A percentile compares a stretch with the other conserved stretches of the same genome.
Conservation (phyloP, 2,113 vertebrate species). For the Paratilapia polleni region DNA sequence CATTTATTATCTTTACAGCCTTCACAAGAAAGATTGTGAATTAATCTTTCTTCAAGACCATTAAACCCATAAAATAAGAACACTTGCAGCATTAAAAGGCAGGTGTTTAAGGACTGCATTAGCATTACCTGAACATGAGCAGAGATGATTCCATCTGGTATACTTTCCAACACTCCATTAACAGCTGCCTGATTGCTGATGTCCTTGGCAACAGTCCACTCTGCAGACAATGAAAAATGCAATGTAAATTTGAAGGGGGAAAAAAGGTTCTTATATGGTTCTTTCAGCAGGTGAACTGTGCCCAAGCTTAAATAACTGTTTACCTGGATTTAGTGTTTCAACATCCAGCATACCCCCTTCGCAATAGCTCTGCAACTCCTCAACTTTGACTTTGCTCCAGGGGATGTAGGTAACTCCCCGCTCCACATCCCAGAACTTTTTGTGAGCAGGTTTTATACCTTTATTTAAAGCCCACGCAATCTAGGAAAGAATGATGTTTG, state of each 20-base stretch:
- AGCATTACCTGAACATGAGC: conserved; percentile 88
- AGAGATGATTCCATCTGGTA: conserved; percentile 83
- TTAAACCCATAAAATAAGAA: conserved; percentile 21
- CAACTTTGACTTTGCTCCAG: conserved; percentile 93
- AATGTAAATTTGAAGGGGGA: neutral
- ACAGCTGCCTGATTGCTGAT: conserved; percentile 78
- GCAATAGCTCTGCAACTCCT: conserved; percentile 89
- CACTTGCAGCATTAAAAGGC: conserved; percentile 29
- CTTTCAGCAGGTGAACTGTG: neutral
- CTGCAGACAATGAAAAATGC: conserved; percentile 66
- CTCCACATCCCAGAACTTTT: conserved; percentile 98
- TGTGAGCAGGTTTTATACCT: conserved; percentile 93
- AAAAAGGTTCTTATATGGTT: neutral
- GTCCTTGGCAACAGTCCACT: conserved; percentile 88
- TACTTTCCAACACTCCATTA: conserved; percentile 83
- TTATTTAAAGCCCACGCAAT: conserved; percentile 99
- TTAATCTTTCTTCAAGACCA: conserved; percentile 5
- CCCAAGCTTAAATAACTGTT: neutral
- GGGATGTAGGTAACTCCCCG: conserved; percentile 95
- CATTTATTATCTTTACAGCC: conserved; percentile 32
- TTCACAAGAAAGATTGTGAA: conserved; percentile 18
- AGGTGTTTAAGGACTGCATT: conserved; percentile 63
- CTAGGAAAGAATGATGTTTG: conserved; percentile 67
- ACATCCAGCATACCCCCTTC: conserved; percentile 93
- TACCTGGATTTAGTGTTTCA: conserved; percentile 93